Evolutionary conservation across 2,888 invertebrate genomes (phyloP), one percentile per base, ranked within the genome.

Genomic region (Taphrorychus bicolor): DNA sequence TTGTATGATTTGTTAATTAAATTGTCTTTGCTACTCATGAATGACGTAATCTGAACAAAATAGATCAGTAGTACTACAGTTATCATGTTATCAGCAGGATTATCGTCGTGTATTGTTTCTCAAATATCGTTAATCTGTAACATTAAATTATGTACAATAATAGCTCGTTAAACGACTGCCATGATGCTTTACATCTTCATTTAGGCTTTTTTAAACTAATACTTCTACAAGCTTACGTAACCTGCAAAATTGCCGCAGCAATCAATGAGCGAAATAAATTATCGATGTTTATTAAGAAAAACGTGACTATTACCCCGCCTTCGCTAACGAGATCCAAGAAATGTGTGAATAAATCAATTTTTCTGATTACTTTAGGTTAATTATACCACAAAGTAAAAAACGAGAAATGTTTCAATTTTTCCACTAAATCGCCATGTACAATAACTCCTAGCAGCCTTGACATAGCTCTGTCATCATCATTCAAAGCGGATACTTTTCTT

Each of bases 401-500:
- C 24, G 3, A 9, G 32, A 32, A 32, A 7, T 9, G 7, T 7
- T 32, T 32, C 1, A 32, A 32, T 32, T 32, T 32, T 32, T 32
- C 32, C 9, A 32, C 11, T 7, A 11, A 32, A 32, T 9, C 11
- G 7, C 3, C 9, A 32, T 32, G n/a, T 32, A 7, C 3, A 45
- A 16, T 45, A 16, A n/a, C n/a, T n/a, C n/a, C n/a, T n/a, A 45
- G 45, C 7, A 17, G 14, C 45, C 45, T 45, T 45, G 45, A 17
- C 7, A 45, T 1, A 14, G 45, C 45, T 2, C 5, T 5, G 45
- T 45, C 45, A 45, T 45, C 45, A 45, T 45, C 14, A 45, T 14
- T 45, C 19, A 51, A 18, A 1, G 51, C 51, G 19, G 14, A 54
- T 23, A 18, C n/a, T n/a, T n/a, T 51, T 51, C 24, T 54, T 54